A percentile compares a stretch with the other conserved stretches of the same genome.
These are phyloP conservation scores for Vanessa cardui DNA, from an alignment of 2,888 invertebrate genomes.

Conservation along the genomic window DNA sequence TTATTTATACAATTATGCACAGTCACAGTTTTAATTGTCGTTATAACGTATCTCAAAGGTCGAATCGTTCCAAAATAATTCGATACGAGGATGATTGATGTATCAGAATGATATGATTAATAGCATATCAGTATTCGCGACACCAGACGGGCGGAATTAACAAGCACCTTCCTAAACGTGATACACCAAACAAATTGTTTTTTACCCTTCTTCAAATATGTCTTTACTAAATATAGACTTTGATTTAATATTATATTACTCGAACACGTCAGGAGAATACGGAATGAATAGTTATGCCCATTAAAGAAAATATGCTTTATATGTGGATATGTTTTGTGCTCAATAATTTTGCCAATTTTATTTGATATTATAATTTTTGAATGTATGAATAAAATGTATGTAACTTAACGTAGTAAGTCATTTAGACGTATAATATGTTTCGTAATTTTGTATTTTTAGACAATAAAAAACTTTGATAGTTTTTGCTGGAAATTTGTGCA, in stretches of 20 bases:
- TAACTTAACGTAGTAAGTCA: too few species aligned
- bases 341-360: too few species aligned
- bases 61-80: conserved; percentile 28
- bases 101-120: conserved; percentile 55
- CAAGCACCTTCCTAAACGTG: conserved; percentile 27
- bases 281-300: not conserved
- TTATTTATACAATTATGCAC: not conserved
- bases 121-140: conserved; percentile 68
- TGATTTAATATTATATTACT: not conserved
- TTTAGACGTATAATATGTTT: too few species aligned
- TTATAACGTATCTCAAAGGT: conserved; percentile 11
- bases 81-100: conserved; percentile 41
- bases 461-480: too few species aligned
- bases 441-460: too few species aligned
- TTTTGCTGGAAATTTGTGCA: too few species aligned
- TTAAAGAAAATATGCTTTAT: not conserved
- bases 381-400: too few species aligned
- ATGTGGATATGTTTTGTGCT: too few species aligned
- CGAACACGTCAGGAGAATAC: not conserved
- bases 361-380: too few species aligned
- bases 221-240: not conserved
- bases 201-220: not conserved
- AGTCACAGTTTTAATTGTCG: not conserved
- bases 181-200: conserved; percentile 10
- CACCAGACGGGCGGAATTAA: conserved; percentile 59